Evolutionary conservation across 2,888 invertebrate species (phyloP).

Genomic region (Synergus gifuensis): DNA sequence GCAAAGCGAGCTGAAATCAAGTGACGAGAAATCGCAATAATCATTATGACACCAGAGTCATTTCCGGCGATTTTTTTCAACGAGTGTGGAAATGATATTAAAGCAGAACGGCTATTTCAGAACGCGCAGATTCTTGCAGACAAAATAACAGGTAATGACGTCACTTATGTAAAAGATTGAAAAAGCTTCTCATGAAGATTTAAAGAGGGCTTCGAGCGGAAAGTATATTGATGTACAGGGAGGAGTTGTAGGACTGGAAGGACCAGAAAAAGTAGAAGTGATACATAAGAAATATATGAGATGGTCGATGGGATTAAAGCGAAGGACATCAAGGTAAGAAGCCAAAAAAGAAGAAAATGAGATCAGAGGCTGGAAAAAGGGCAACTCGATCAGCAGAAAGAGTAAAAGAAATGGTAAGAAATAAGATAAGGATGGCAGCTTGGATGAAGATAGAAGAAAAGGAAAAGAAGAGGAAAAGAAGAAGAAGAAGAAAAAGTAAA

Average conservation of each 20-base stretch:
- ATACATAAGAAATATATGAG: slow-evolving; percentile 40
- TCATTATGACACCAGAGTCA: slow-evolving; percentile 26
- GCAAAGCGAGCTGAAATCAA: slow-evolving; percentile 22
- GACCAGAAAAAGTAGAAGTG: slow-evolving; percentile 38
- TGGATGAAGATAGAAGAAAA: slow-evolving; percentile 4
- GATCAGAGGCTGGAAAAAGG: slow-evolving; percentile 34
- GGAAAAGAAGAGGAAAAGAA: neutral
- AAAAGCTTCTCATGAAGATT: slow-evolving; percentile 15
- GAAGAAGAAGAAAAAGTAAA: neutral
- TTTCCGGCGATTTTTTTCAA: slow-evolving; percentile 14
- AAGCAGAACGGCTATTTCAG: neutral
- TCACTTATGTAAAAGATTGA: slow-evolving; percentile 37
- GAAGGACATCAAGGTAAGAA: slow-evolving; percentile 39
- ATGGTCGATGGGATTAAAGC: slow-evolving; percentile 39
- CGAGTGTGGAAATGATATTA: slow-evolving; percentile 2
- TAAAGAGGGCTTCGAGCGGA: slow-evolving; percentile 17
- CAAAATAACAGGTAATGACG: slow-evolving; percentile 25
- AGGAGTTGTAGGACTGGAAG: slow-evolving; percentile 32
- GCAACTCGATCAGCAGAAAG: slow-evolving; percentile 17
- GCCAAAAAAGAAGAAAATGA: slow-evolving; percentile 35
- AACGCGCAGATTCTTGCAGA: slow-evolving; percentile 24
- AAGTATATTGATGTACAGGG: slow-evolving; percentile 39
- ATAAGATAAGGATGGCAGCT: slow-evolving; percentile 30
- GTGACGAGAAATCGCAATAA: slow-evolving; percentile 10
- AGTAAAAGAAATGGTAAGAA: slow-evolving; percentile 30